phyloP scores from a whole-genome alignment of 2,797 vertebrate genomes.

The Tenualosa ilisha region DNA sequence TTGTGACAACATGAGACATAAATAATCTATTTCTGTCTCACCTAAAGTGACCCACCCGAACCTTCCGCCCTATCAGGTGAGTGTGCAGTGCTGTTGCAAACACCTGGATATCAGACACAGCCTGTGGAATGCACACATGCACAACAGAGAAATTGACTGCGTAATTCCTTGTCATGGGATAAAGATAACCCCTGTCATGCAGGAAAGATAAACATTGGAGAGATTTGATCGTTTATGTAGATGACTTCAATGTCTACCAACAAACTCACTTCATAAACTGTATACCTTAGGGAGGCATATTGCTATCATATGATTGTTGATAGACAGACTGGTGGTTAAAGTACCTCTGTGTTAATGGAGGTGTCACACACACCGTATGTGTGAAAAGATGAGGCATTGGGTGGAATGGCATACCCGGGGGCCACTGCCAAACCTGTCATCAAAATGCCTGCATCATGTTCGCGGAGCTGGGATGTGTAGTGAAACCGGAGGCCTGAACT shows the following conservation, averaged over 20 bases:
- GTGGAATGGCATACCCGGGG: conserved; percentile 59
- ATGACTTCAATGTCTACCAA: background rate
- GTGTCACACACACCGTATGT: conserved; percentile 69
- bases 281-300: background rate
- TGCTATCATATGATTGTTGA: background rate
- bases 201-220: background rate
- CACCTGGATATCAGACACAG: conserved; percentile 61
- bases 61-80: conserved; percentile 67
- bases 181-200: background rate
- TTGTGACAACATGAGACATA: background rate
- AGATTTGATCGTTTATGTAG: background rate
- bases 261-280: background rate
- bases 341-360: conserved; percentile 60
- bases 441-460: conserved; percentile 62
- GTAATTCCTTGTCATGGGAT: background rate
- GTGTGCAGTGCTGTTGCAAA: conserved; percentile 68
- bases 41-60: conserved; percentile 71
- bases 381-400: conserved; percentile 62
- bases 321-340: background rate
- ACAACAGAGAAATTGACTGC: background rate
- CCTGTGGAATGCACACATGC: conserved; percentile 34
- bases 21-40: conserved; percentile 37
- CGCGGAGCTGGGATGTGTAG: conserved; percentile 61
- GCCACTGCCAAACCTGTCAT: conserved; percentile 52
- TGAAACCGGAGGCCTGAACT: conserved; percentile 70